Evolutionary conservation across 2,888 invertebrate species (phyloP), one percentile per base, ranked within the genome.

Genomic region (Tupiocoris notatus): DNA sequence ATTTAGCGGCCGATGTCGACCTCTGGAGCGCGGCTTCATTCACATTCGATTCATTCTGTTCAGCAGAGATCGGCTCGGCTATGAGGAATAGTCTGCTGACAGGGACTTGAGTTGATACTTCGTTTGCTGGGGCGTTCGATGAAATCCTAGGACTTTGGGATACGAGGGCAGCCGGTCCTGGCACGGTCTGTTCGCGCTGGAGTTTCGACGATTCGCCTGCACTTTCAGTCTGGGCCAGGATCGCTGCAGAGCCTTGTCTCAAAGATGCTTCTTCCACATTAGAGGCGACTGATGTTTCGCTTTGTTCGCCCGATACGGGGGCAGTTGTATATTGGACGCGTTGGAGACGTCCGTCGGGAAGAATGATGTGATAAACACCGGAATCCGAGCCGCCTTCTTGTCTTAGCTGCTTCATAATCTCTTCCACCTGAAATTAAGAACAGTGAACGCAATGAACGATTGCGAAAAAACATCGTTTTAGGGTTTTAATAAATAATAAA

Each of bases 321-420:
- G 78, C 77, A 0, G 77, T 74, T n/a, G 73, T 77, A 66, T 65
- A 78, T 59, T 78, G 75, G 17, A 78, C 78, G 16, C 66, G 67
- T 58, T 78, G 78, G 0, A 78, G 75, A 16, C 78, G 66, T 16
- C 78, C 78, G 66, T 78, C 78, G 12, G 77, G 77, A 20, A 78
- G 75, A 25, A 77, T 68, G 59, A 78, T 75, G 77, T 78, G 75
- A 61, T 75, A 78, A 58, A 75, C 75, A n/a, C 78, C 78, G 56
- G 66, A 73, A 12, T 78, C 66, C 0, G 78, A 78, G 56, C 78
- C 77, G 17, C 67, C 71, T 22, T 77, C 71, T 17, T 78, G 77
- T n/a, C 75, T 59, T 39, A 78, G 21, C 39, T 70, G 63, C n/a
- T 66, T 77, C 71, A 71, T 71, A n/a, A 77, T 18, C 18, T 75